Base-by-base conservation (phyloP, 2,797 vertebrate genomes). In the Platalea minor region DNA sequence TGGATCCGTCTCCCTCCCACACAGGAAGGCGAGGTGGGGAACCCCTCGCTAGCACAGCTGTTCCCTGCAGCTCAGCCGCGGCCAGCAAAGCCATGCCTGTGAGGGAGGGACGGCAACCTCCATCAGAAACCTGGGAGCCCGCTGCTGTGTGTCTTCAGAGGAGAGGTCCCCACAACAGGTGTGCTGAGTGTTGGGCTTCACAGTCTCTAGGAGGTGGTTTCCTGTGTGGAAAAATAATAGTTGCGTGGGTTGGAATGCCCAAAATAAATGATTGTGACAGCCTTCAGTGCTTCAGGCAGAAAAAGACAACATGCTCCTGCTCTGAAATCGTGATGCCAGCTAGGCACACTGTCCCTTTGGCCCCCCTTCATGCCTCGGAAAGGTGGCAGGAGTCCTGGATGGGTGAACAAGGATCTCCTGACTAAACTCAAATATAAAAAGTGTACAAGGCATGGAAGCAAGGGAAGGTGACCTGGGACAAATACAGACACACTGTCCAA, bases 31-130 rank as follows among this genome's bases (percentile, higher is more conserved):
- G 2, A 77, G 17, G 11, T 37, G 29, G 37, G 29, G 24, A 81
- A 81, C 10, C 14, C 18, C 21, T 85, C 2, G 0, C 23, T 37
- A 23, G 37, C 20, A 56, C 29, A 85, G 29, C 25, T 2, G 0
- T n/a, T 45, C 35, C 35, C 69, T 78, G 80, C 17, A 25, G 51
- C 43, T 17, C 76, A 89, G 51, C 87, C 43, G 54, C 0, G 2
- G 39, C 41, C 43, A 24, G 33, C 2, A 4, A 45, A 31, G n/a
- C 33, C 0, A 0, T 56, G 33, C 25, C 48, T 11, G 4, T 2
- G 0, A 53, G 21, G 46, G 35, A 77, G 28, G 41, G 11, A 37
- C 1, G 4, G 21, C 2, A 5, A 61, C 29, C 43, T 74, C 56
- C 41, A 8, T 4, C 45, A 73, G 21, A 72, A 65, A 45, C 31